Base-by-base conservation (phyloP, 1,140 invertebrate genomes). In the Drosophila rhopaloa region DNA sequence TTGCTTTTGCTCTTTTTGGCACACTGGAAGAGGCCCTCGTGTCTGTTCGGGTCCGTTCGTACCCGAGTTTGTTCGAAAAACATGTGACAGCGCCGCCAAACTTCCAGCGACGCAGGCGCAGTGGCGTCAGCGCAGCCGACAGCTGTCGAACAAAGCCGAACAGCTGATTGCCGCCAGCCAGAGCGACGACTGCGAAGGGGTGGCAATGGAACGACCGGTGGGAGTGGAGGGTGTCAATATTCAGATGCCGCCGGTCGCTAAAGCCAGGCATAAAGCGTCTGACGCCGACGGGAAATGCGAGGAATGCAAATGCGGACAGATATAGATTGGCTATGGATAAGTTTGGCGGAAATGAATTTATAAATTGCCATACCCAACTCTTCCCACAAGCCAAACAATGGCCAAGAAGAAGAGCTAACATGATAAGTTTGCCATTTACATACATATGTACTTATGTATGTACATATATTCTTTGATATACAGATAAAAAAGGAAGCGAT, bases 71-170 rank as follows among this genome's bases (percentile, higher is more conserved):
- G 51, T 40, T 51, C 59, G 35, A 40, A 54, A 68, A 85, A 85
- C 81, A 85, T 85, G 81, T 85, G 83, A 88, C 66, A 66, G 73
- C 40, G 71, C 44, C 54, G 43, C 65, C 16, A 60, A 50, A 61
- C 67, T 89, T 88, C 84, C 84, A 88, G 50, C 70, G 54, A 46
- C 80, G 84, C 84, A 77, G 27, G 65, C 84, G 77, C 77, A 48
- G 19, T n/a, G 40, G 13, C 7, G 35, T 29, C 59, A 2, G 9
- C 47, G 60, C 61, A 68, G 58, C 61, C 61, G 77, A 80, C 80
- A 83, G 76, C 80, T 66, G 80, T 46, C 55, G 19, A 48, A 54
- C 38, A 37, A 40, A 80, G 44, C 62, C 83, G 79, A 88, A 89
- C 84, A 88, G 83, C 80, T 89, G 83, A 82, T 85, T 76, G 32